These are phyloP conservation scores for Noctua fimbriata DNA, from an alignment of 2,888 invertebrate genomes.

Conservation along the genomic window DNA sequence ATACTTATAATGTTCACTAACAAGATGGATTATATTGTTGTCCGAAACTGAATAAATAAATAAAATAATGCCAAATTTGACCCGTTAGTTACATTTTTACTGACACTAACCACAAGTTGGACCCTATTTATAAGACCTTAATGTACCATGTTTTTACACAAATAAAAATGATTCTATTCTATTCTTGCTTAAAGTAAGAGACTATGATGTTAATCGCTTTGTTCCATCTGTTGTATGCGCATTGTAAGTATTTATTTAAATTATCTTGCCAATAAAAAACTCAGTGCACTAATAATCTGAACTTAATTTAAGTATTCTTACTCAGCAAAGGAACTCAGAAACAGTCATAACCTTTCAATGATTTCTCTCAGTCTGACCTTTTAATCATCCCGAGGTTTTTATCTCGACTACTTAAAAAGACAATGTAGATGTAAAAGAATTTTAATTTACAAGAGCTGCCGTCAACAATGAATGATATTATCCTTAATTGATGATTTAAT, in stretches of 20 bases:
- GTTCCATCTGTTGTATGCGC: background rate
- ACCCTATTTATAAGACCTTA: no score
- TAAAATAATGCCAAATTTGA: background rate
- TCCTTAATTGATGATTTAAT: slow-evolving; percentile 51
- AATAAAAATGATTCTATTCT: no score
- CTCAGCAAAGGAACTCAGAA: background rate
- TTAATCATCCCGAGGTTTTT: slow-evolving; percentile 28
- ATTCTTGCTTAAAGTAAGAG: background rate
- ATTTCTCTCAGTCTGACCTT: slow-evolving; percentile 13
- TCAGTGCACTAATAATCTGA: background rate
- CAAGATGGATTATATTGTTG: no score
- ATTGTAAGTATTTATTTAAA: background rate
- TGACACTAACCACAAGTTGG: no score
- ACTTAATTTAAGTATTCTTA: background rate
- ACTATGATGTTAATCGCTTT: background rate
- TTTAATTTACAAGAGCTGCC: slow-evolving; percentile 41
- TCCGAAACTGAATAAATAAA: no score
- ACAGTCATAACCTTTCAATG: slow-evolving; percentile 2
- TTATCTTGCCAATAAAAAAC: background rate
- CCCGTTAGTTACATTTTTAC: background rate
- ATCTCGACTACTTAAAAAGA: slow-evolving; percentile 30
- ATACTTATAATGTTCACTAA: no score
- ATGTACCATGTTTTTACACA: no score
- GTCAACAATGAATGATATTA: slow-evolving; percentile 55
- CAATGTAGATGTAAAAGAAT: slow-evolving; percentile 44